Conservation (phyloP, 2,888 invertebrate species). For the Gryllus longicercus region DNA sequence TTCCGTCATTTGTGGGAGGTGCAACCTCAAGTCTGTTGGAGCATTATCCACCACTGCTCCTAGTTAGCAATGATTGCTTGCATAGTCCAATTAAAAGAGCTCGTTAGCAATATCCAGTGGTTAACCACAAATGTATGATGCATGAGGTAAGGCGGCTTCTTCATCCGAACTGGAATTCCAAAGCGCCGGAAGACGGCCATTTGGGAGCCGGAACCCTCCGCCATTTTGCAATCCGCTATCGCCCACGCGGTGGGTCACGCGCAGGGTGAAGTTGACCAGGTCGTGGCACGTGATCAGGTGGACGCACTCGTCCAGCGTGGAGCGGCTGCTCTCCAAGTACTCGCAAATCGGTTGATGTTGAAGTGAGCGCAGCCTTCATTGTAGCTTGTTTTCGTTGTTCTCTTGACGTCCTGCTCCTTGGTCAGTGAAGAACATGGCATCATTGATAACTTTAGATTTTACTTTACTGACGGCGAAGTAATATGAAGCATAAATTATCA, state of each 20-base stretch:
- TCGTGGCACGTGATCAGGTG: not conserved
- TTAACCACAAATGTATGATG: slow-evolving; percentile 78
- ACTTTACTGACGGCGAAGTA: not conserved
- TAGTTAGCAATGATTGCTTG: slow-evolving; percentile 65
- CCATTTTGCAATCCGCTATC: not conserved
- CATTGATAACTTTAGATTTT: not conserved
- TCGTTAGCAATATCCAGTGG: slow-evolving; percentile 55
- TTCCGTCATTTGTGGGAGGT: too few species aligned
- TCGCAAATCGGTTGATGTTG: not conserved
- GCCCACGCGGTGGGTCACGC: not conserved
- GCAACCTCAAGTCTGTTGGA: too few species aligned
- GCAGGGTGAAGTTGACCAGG: not conserved
- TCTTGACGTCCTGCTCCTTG: slow-evolving; percentile 1
- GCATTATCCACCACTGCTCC: slow-evolving; percentile 47
- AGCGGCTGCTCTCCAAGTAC: not conserved
- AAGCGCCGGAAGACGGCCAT: not conserved
- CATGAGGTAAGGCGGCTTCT: slow-evolving; percentile 58
- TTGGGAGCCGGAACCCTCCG: not conserved
- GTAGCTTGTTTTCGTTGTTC: not conserved
- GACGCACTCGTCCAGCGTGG: not conserved
- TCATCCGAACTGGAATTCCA: slow-evolving; percentile 53
- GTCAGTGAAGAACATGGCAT: not conserved
- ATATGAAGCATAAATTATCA: not conserved
- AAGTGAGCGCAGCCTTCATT: not conserved
- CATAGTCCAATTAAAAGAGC: slow-evolving; percentile 73